Evolutionary conservation across 1,140 invertebrate species (phyloP), one percentile per base, ranked within the genome.

Genomic region (Batillaria attramentaria): DNA sequence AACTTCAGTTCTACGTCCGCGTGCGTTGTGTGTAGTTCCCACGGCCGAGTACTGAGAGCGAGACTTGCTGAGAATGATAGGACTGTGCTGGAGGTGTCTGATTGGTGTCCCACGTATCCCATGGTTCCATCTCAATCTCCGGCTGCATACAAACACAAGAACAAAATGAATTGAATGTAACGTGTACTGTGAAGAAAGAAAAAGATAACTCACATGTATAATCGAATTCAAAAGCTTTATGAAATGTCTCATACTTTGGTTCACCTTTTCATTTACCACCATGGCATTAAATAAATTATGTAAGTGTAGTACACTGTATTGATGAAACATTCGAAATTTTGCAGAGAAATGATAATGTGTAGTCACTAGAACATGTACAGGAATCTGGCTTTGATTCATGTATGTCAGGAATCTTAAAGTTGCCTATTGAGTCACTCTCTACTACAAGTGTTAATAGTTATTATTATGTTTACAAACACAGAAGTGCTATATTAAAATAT

Each of bases 111-210:
- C 77, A 78, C 31, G 31, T 46, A 57, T 78, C 77, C 77, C 77
- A 78, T 6, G 77, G 42, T 42, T 78, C 77, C 77, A 78, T 78
- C n/a, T 70, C 65, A 24, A 78, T 72, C 16, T 78, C 65, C 31
- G 35, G 31, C 73, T 75, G 31, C 31, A 8, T n/a, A 66, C 43
- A 1, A 42, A 28, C 41, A 72, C 24, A 42, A 8, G 20, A 42
- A 42, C 2, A 42, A 72, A n/a, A 69, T 50, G 46, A 24, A 13
- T 13, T 50, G 10, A 50, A 24, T 50, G 46, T 24, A 50, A 13
- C 13, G 24, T 13, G 46, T 13, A 50, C 24, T 50, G 24, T 50
- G 46, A 50, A 13, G 10, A 13, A 50, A 50, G 24, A 24, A 24
- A 13, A 50, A 13, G 10, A 13, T 13, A 24, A 50, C 46, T 13